Evolutionary conservation across 2,888 invertebrate genomes (phyloP).

Genomic region (Macropis europaea): DNA sequence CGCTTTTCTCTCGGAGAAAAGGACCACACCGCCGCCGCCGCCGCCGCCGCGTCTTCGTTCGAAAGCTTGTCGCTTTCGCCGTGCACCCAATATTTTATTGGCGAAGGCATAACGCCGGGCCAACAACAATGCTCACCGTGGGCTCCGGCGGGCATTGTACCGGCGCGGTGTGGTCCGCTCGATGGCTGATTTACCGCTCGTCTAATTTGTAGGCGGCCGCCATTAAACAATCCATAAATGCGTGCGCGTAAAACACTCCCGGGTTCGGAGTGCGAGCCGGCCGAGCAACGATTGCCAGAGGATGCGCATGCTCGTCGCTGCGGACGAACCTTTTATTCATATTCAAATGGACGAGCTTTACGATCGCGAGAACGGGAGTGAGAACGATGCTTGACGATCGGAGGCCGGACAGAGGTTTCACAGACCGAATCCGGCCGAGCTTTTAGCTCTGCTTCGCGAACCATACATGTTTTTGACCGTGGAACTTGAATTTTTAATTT

Average conservation of each 20-base stretch:
- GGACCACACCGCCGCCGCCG: conserved; percentile 4
- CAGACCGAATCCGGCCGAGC: too few relatives aligned
- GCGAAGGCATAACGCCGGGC: conserved; percentile 29
- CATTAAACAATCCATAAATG: conserved; percentile 80
- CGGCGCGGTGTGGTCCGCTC: conserved; percentile 74
- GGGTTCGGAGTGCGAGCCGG: conserved; percentile 42
- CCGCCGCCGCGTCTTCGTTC: not conserved
- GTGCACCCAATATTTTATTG: conserved; percentile 70
- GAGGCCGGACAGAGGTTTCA: too few relatives aligned
- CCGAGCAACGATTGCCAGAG: conserved; percentile 17
- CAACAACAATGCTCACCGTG: conserved; percentile 58
- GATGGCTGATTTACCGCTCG: conserved; percentile 79
- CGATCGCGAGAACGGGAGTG: conserved; percentile 65
- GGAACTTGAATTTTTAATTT: too few relatives aligned
- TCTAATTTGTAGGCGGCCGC: conserved; percentile 80
- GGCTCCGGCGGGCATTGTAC: conserved; percentile 64
- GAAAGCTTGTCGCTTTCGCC: conserved; percentile 15
- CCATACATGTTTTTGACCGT: too few relatives aligned
- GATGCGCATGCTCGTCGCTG: conserved; percentile 30
- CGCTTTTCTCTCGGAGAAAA: conserved; percentile 40
- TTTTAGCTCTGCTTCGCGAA: too few relatives aligned
- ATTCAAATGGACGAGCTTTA: conserved; percentile 77
- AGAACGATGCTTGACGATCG: too few relatives aligned
- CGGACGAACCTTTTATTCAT: conserved; percentile 76
- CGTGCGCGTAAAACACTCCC: conserved; percentile 77